Conservation (phyloP, 2,888 invertebrate species). For the Lucinisca nassula region DNA sequence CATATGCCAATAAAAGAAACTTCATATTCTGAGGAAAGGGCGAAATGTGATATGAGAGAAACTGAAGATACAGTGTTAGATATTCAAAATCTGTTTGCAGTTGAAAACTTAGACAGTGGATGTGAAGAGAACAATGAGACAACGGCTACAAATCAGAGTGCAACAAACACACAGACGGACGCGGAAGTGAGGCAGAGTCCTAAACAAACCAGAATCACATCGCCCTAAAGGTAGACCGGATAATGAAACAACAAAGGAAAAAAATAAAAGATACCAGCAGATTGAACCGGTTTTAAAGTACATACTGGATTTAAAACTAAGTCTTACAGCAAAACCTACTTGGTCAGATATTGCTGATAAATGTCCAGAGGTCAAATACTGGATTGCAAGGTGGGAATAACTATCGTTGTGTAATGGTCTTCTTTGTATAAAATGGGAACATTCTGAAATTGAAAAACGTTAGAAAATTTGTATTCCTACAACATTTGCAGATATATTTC, state of each 20-base stretch:
- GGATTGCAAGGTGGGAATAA: conserved; percentile 35
- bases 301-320: conserved; percentile 1
- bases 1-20: not conserved
- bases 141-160: not conserved
- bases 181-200: conserved; percentile 21
- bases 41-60: not conserved
- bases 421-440: conserved; percentile 34
- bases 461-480: conserved; percentile 26
- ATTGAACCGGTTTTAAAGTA: conserved; percentile 9
- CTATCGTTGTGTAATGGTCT: conserved; percentile 34
- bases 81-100: too few relatives aligned
- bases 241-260: not conserved
- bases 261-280: not conserved
- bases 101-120: too few relatives aligned
- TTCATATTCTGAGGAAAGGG: not conserved
- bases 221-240: conserved; percentile 3
- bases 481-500: not conserved
- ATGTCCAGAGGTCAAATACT: conserved; percentile 26
- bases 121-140: not conserved
- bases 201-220: conserved; percentile 2
- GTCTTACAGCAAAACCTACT: not conserved
- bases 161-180: not conserved
- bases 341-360: conserved; percentile 19
- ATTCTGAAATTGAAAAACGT: not conserved
- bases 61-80: not conserved